phyloP scores from a whole-genome alignment of 2,888 invertebrate species.

The Steinernema scapterisci region DNA sequence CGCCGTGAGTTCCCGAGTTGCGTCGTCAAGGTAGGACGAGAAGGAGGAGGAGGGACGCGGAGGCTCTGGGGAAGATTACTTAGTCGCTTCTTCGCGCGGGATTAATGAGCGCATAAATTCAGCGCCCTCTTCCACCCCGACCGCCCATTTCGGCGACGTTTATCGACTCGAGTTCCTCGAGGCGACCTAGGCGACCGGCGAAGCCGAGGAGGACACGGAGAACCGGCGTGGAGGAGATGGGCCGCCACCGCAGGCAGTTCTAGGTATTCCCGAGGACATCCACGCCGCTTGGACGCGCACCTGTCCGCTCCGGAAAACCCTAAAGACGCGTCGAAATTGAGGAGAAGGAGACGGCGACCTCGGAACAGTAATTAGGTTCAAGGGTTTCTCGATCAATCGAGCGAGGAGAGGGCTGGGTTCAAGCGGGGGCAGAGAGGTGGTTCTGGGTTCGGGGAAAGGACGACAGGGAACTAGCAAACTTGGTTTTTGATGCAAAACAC shows the following conservation, averaged over 20 bases:
- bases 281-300: too few species aligned
- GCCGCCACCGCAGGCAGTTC: not conserved
- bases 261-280: conserved; percentile 26
- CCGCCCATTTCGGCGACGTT: conserved; percentile 26
- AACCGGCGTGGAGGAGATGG: too few species aligned
- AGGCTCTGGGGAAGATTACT: conserved; percentile 6
- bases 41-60: not conserved
- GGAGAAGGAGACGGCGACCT: not conserved
- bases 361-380: conserved; percentile 27
- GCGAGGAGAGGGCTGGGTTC: not conserved
- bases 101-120: conserved; percentile 33
- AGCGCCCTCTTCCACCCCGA: conserved; percentile 9
- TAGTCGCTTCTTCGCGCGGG: conserved; percentile 25
- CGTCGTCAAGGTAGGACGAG: conserved; percentile 24
- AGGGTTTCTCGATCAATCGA: conserved; percentile 18
- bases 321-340: conserved; percentile 18
- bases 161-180: conserved; percentile 25
- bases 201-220: too few species aligned
- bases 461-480: too few species aligned
- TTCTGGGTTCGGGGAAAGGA: too few species aligned
- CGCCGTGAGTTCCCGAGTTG: conserved; percentile 21
- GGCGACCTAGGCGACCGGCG: conserved; percentile 26
- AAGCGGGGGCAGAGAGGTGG: not conserved
- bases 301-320: conserved; percentile 17
- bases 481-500: too few species aligned